Base-by-base conservation (phyloP, 2,797 vertebrate genomes). In the Lophura swinhoii region DNA sequence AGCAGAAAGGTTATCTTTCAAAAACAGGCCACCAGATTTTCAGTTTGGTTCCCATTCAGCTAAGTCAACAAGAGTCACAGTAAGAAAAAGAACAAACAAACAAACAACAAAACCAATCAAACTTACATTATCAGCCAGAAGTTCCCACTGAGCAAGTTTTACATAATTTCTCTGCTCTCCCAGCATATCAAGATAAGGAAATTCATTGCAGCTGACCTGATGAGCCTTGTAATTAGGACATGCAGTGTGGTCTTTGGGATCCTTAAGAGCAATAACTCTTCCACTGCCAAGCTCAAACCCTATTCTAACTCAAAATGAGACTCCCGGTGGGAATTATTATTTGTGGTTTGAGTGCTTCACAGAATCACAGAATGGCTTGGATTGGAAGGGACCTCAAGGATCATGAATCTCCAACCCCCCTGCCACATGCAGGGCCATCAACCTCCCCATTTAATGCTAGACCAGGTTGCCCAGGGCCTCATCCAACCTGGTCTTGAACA, bases 181-280 rank as follows among this genome's bases (percentile, higher is more conserved):
- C 79, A n/a, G 44, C 70, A 41, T 4, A 16, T 70, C 60, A 85
- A 95, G 92, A 94, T 96, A 96, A 95, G 93, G 88, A 94, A 88
- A 91, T 91, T 86, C 84, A 43, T 75, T 95, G 76, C 91, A 96
- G 92, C 90, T 96, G 95, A 60, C 51, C 79, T 93, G 91, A 91
- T 87, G 90, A 91, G 84, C 81, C 66, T 91, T 66, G 81, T 91
- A 96, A 94, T 96, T 88, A 95, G 91, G 89, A 91, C 79, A 53
- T 12, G 31, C 70, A 81, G 63, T 90, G 76, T 88, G 84, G 91
- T 81, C 75, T 86, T 83, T 49, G 1, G 0, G 73, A 5, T 53
- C 37, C 75, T 80, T 12, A 18, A 82, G 44, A 88, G 9, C n/a
- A 18, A 53, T 96, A 91, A 96, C 93, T 49, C 89, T 88, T 94